These are phyloP conservation scores for Hyaena hyaena DNA, from an alignment of 2,113 vertebrate species.

Conservation along the genomic window DNA sequence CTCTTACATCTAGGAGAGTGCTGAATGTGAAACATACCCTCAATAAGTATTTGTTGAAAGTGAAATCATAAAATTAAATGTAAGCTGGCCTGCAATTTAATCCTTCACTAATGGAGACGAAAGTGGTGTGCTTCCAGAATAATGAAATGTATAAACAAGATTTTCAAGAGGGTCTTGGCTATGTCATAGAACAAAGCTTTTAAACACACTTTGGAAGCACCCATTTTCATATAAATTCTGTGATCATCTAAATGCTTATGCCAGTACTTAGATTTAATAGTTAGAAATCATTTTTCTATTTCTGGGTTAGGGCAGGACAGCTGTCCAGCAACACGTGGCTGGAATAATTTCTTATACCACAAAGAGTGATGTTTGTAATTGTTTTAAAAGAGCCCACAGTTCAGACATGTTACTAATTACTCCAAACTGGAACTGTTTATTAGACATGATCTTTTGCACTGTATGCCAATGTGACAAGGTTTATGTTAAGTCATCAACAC, in stretches of 20 bases:
- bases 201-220: neutral
- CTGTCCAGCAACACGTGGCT: neutral
- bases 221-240: neutral
- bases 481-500: neutral
- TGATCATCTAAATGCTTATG: neutral
- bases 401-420: slow-evolving; percentile 33
- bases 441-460: slow-evolving; percentile 6
- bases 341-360: neutral
- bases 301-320: neutral
- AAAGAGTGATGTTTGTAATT: neutral
- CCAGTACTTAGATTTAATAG: neutral
- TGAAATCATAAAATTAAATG: slow-evolving; percentile 10
- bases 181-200: neutral
- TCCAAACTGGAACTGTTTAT: neutral
- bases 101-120: neutral
- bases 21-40: neutral
- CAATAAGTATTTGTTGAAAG: neutral
- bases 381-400: neutral
- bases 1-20: neutral
- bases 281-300: neutral
- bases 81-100: neutral
- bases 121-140: neutral
- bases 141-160: neutral
- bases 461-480: neutral
- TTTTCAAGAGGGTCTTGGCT: neutral